Base-by-base conservation (phyloP, 2,888 invertebrate species). In the Machimus atricapillus region DNA sequence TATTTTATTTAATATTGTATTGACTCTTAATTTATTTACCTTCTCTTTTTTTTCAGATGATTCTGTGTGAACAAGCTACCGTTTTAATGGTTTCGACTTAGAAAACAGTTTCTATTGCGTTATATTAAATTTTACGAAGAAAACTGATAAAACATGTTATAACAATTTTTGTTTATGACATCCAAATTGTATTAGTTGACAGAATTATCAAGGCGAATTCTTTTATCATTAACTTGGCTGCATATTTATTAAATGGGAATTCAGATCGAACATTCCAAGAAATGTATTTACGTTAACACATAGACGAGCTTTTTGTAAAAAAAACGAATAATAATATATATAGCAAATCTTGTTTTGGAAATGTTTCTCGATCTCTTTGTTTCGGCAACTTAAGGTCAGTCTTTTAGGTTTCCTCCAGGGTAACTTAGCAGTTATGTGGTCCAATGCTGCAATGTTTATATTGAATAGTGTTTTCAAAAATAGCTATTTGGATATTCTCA, bases 41-140 rank as follows among this genome's bases (percentile, higher is more conserved):
- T 56, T 16, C 27, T 23, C 40, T 66, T 52, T 86, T 14, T 9
- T 89, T 88, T n/a, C 89, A 89, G 89, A 89, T 88, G 89, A 89
- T 82, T 89, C 89, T 34, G 89, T 89, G 86, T 89, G 88, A 88
- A 87, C 56, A 58, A 56, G 76, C 34, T 58, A 74, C 73, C 74
- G 43, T 77, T 43, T 86, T 85, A 81, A 83, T 82, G 86, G 87
- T 87, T 78, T 76, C 37, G 9, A 76, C 9, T n/a, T 43, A 43
- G n/a, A 37, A 43, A 23, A 43, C 43, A 23, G 43, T 78, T 40
- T n/a, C 31, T n/a, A 56, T 6, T 78, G 56, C 31, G 34, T 81
- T 81, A 52, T 56, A 81, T 34, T 56, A 31, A 52, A 81, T 46
- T 81, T 56, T 81, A 81, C 34, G 52, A 34, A 81, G 31, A 37